phyloP scores from a whole-genome alignment of 1,140 invertebrate genomes.

The Drosophila pseudoobscura region DNA sequence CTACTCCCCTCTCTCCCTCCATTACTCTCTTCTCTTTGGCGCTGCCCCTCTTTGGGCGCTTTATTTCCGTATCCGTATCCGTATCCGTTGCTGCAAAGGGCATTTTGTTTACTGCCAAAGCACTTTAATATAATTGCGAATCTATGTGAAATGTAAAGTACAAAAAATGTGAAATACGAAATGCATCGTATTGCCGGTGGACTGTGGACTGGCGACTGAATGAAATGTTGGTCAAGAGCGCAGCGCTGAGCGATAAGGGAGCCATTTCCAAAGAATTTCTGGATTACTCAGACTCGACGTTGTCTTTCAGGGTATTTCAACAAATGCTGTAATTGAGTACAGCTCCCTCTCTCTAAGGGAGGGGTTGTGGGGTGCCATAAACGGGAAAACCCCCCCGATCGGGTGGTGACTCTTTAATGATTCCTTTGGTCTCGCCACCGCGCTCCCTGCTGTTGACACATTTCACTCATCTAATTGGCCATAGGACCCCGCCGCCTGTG shows the following conservation, averaged over 20 bases:
- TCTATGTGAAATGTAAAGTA: conserved; percentile 41
- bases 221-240: conserved; percentile 69
- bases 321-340: no score
- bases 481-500: conserved; percentile 2
- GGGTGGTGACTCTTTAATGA: not conserved
- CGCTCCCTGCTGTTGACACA: conserved; percentile 12
- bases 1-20: not conserved
- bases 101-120: conserved; percentile 50
- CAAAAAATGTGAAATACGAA: conserved; percentile 31
- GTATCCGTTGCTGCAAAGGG: conserved; percentile 38
- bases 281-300: conserved; percentile 40
- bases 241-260: conserved; percentile 39
- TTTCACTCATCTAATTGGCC: conserved; percentile 52
- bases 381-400: conserved; percentile 9
- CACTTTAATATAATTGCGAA: conserved; percentile 65
- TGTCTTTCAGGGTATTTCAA: conserved; percentile 7
- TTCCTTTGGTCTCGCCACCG: not conserved
- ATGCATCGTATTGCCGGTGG: conserved; percentile 29
- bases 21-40: no score
- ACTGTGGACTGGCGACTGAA: conserved; percentile 9
- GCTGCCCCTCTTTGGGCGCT: conserved; percentile 27
- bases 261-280: conserved; percentile 8
- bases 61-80: conserved; percentile 31
- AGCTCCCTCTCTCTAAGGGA: no score
- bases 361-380: no score